These are phyloP conservation scores for Apocrypta bakeri DNA, from an alignment of 1,140 invertebrate genomes.

Conservation along the genomic window DNA sequence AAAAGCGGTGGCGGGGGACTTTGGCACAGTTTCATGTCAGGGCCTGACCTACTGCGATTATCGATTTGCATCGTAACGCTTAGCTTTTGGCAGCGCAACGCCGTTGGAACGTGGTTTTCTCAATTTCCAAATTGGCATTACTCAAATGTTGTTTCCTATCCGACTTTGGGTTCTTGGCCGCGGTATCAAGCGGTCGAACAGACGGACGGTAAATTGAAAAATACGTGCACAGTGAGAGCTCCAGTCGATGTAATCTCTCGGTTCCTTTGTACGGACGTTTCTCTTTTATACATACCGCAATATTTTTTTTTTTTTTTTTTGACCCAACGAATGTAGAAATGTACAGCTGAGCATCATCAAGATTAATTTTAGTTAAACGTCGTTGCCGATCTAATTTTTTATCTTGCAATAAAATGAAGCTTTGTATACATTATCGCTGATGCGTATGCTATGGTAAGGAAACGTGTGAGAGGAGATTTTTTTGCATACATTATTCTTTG, in stretches of 20 bases:
- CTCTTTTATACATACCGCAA: too few species aligned
- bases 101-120: constrained; percentile 18
- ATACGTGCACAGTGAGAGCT: too few species aligned
- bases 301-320: too few species aligned
- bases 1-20: constrained; percentile 7
- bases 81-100: constrained; percentile 45
- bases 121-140: constrained; percentile 43
- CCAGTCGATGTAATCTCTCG: not conserved
- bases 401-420: not conserved
- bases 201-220: constrained; percentile 1
- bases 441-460: not conserved
- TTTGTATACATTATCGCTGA: not conserved
- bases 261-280: too few species aligned
- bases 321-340: too few species aligned
- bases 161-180: not conserved
- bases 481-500: too few species aligned
- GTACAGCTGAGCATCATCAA: not conserved
- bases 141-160: not conserved
- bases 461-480: not conserved
- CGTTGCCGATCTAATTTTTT: too few species aligned
- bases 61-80: constrained; percentile 47
- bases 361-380: not conserved
- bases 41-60: constrained; percentile 48
- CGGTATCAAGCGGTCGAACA: not conserved
- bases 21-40: constrained; percentile 43